A percentile compares a stretch with the other conserved stretches of the same genome.
phyloP scores from a whole-genome alignment of 2,888 invertebrate genomes.

The Cantharis rufa region DNA sequence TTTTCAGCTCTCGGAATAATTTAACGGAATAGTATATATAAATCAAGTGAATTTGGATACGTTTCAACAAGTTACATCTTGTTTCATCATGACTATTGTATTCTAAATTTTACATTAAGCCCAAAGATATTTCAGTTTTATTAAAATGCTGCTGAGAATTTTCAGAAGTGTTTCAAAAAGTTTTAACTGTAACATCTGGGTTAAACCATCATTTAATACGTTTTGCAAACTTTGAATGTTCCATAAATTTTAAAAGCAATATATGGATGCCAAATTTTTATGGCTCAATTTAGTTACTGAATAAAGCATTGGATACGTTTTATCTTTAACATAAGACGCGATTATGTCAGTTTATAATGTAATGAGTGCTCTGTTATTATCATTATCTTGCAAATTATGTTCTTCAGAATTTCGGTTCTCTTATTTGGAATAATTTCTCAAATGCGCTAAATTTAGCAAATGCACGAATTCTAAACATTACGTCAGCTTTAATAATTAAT shows the following conservation, averaged over 20 bases:
- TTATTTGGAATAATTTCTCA: not conserved
- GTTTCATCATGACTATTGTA: not conserved
- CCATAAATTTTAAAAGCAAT: constrained; percentile 7
- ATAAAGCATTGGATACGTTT: not conserved
- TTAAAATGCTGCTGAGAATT: not conserved
- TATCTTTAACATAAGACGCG: not conserved
- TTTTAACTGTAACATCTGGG: constrained; percentile 7
- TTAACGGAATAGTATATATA: not conserved
- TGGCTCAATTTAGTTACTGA: not conserved
- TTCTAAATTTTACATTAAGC: not conserved
- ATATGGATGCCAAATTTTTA: constrained; percentile 4
- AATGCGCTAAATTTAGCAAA: not conserved
- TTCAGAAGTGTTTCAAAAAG: not conserved
- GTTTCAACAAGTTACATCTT: not conserved
- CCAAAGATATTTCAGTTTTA: not conserved
- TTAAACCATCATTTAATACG: constrained; percentile 6
- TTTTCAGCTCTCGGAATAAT: not conserved
- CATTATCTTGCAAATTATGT: not conserved
- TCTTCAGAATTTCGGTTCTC: not conserved
- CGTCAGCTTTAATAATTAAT: not conserved
- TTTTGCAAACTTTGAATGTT: constrained; percentile 4
- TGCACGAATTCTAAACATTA: not conserved
- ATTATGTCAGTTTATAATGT: not conserved
- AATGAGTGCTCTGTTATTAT: not conserved
- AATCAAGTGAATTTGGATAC: not conserved